phyloP scores from a whole-genome alignment of 2,888 invertebrate genomes.

The Alloscopus bannaensis region DNA sequence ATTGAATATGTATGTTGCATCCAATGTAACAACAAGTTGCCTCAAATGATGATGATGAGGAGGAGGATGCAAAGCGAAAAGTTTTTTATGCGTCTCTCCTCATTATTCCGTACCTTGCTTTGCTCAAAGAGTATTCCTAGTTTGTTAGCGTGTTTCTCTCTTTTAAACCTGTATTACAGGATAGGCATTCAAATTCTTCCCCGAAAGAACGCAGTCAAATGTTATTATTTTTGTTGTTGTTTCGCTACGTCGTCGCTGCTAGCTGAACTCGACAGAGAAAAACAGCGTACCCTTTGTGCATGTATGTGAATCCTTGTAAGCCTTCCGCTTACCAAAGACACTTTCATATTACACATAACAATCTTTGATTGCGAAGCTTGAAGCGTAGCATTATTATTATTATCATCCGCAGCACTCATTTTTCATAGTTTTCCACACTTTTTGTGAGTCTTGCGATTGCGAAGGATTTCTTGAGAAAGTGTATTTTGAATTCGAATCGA shows the following conservation, averaged over 20 bases:
- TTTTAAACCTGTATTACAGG: conserved; percentile 49
- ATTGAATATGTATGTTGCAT: conserved; percentile 50
- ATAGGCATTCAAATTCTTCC: conserved; percentile 25
- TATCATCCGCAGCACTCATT: too few relatives aligned
- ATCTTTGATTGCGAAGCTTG: too few relatives aligned
- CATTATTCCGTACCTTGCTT: conserved; percentile 48
- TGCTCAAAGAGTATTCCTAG: too few relatives aligned
- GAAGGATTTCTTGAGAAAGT: too few relatives aligned
- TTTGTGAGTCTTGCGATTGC: too few relatives aligned
- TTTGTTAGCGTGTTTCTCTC: not conserved
- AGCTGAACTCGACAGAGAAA: conserved; percentile 21
- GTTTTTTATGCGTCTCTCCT: conserved; percentile 42
- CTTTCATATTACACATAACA: conserved; percentile 28
- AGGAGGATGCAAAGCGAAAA: conserved; percentile 46
- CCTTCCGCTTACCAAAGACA: conserved; percentile 45
- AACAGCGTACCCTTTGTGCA: not conserved
- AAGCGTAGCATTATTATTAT: too few relatives aligned
- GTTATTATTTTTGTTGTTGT: conserved; percentile 57
- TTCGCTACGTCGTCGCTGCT: conserved; percentile 21
- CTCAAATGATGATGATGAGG: conserved; percentile 33
- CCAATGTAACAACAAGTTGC: too few relatives aligned
- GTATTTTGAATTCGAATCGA: too few relatives aligned
- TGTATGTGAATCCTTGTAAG: conserved; percentile 20
- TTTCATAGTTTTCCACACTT: too few relatives aligned
- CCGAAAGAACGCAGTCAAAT: conserved; percentile 31